Evolutionary conservation across 2,888 invertebrate species (phyloP).

Genomic region (Exocentrus adspersus): DNA sequence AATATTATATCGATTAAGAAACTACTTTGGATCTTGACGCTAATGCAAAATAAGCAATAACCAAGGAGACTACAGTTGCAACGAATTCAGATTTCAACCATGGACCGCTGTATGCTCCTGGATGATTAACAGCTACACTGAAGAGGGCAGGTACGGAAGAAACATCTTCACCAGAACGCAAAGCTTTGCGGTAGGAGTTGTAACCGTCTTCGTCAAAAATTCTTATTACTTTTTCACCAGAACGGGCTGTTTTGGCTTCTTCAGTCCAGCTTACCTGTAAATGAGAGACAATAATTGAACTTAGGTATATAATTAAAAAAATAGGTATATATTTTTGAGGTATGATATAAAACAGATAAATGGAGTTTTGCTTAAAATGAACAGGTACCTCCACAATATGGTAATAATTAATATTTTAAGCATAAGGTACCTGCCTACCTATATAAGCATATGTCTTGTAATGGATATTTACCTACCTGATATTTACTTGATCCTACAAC

Average conservation of each 20-base stretch:
- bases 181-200: slow-evolving; percentile 84
- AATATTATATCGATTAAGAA: slow-evolving; percentile 32
- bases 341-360: too few relatives aligned
- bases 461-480: slow-evolving; percentile 75
- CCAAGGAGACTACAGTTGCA: slow-evolving; percentile 79
- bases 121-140: slow-evolving; percentile 77
- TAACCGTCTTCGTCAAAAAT: slow-evolving; percentile 94
- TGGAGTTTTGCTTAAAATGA: too few relatives aligned
- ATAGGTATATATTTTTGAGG: too few relatives aligned
- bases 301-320: too few relatives aligned
- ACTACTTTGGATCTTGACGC: slow-evolving; percentile 81
- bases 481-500: slow-evolving; percentile 81
- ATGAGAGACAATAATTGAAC: too few relatives aligned
- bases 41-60: slow-evolving; percentile 88
- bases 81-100: slow-evolving; percentile 93
- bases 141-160: slow-evolving; percentile 75
- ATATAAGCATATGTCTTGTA: slow-evolving; percentile 9
- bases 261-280: slow-evolving; percentile 91
- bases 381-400: too few relatives aligned
- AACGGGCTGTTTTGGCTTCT: slow-evolving; percentile 82
- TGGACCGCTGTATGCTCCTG: slow-evolving; percentile 89
- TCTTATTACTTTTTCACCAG: slow-evolving; percentile 83
- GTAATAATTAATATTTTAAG: too few relatives aligned
- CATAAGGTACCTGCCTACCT: background rate
- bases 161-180: slow-evolving; percentile 76